A percentile compares a stretch with the other conserved stretches of the same genome.
phyloP scores from a whole-genome alignment of 2,113 vertebrate genomes.

The Balaenoptera acutorostrata region DNA sequence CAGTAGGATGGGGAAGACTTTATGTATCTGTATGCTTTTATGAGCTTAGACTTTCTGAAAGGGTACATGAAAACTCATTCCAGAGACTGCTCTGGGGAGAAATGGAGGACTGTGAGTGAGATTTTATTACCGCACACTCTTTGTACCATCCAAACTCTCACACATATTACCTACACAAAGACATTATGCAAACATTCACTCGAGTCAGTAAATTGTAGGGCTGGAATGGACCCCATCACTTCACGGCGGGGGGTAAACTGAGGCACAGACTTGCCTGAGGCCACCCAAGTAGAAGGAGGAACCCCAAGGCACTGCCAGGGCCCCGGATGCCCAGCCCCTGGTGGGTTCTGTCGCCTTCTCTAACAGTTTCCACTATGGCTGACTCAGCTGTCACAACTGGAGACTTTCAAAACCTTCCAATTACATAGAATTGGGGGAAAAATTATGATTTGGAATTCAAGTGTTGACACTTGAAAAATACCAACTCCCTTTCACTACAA shows the following conservation, averaged over 20 bases:
- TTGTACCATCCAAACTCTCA: background rate
- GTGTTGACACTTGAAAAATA: slow-evolving; percentile 74
- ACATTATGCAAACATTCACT: background rate
- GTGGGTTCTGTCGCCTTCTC: background rate
- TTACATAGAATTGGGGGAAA: slow-evolving; percentile 40
- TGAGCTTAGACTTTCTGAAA: background rate
- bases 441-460: slow-evolving; percentile 63
- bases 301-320: background rate
- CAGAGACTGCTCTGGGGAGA: background rate
- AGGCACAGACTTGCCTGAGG: slow-evolving; percentile 7
- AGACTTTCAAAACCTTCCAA: slow-evolving; percentile 67
- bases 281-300: slow-evolving; percentile 35
- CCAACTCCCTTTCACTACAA: slow-evolving; percentile 61
- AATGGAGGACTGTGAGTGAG: background rate
- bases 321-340: background rate
- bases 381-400: slow-evolving; percentile 60
- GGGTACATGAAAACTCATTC: background rate
- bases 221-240: background rate
- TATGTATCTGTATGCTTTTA: background rate
- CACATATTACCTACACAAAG: background rate
- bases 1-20: background rate
- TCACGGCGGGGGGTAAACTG: background rate
- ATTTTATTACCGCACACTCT: background rate
- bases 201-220: background rate
- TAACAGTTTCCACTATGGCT: background rate